Evolutionary conservation across 2,888 invertebrate species (phyloP).

Genomic region (Sylvicola cinctus): DNA sequence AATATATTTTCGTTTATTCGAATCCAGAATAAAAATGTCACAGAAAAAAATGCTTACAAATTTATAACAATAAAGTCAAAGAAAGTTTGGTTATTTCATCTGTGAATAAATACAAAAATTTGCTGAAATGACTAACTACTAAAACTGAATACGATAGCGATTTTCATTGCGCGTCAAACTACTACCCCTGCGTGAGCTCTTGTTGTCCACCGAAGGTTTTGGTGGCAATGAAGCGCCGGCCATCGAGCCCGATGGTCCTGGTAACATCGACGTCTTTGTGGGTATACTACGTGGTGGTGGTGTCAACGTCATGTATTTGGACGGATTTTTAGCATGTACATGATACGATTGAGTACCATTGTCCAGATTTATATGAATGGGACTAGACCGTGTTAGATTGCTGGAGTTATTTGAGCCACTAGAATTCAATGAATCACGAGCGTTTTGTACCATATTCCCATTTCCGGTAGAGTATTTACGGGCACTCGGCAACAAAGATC

Average conservation of each 20-base stretch:
- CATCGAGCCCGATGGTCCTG: slow-evolving; percentile 1
- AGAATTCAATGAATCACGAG: slow-evolving; percentile 10
- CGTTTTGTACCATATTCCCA: slow-evolving; percentile 6
- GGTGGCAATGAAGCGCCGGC: slow-evolving; percentile 7
- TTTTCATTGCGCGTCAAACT: slow-evolving; percentile 10
- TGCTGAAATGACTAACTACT: too few species aligned
- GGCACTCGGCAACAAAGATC: slow-evolving; percentile 8
- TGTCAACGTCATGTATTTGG: slow-evolving; percentile 9
- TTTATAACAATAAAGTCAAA: too few species aligned
- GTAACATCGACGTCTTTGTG: slow-evolving; percentile 4
- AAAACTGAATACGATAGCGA: slow-evolving; percentile 12
- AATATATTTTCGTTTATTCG: too few species aligned
- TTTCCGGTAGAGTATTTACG: slow-evolving; percentile 7
- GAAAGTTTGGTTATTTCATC: too few species aligned
- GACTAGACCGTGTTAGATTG: slow-evolving; percentile 8
- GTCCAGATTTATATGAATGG: slow-evolving; percentile 7
- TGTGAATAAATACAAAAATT: too few species aligned
- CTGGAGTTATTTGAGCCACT: slow-evolving; percentile 9
- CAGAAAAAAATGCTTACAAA: too few species aligned
- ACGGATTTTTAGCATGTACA: slow-evolving; percentile 9
- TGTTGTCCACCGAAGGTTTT: slow-evolving; percentile 8
- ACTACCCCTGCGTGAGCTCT: slow-evolving; percentile 7
- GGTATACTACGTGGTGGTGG: slow-evolving; percentile 1
- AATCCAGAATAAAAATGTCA: too few species aligned
- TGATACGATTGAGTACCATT: slow-evolving; percentile 1